Conservation (phyloP, 1,140 invertebrate genomes). For the Atta cephalotes region DNA sequence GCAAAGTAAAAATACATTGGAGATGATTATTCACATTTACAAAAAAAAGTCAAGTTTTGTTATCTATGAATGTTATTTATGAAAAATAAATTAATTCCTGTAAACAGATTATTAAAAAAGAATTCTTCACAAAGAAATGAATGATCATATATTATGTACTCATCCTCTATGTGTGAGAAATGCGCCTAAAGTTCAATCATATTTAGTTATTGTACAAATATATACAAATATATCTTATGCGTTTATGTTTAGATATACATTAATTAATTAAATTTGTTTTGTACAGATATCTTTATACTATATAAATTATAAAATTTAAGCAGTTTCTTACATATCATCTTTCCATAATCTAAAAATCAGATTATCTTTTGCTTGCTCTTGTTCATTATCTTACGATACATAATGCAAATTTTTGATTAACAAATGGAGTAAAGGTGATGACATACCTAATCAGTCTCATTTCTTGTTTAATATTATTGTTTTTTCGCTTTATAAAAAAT, state of each 20-base stretch:
- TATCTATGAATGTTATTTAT: too few relatives aligned
- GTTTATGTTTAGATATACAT: background rate
- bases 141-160: background rate
- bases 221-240: conserved; percentile 13
- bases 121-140: too few relatives aligned
- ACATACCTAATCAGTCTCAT: conserved; percentile 59
- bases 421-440: background rate
- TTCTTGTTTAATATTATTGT: background rate
- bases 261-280: conserved; percentile 2
- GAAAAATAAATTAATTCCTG: too few relatives aligned
- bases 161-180: background rate
- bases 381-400: conserved; percentile 12
- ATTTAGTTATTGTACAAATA: background rate
- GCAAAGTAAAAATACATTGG: too few relatives aligned
- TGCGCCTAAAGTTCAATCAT: too few relatives aligned
- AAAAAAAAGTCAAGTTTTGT: too few relatives aligned
- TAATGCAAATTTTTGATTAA: background rate
- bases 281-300: background rate
- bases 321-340: background rate
- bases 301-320: conserved; percentile 22
- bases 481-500: conserved; percentile 13
- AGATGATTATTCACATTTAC: too few relatives aligned
- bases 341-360: background rate
- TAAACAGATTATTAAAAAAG: too few relatives aligned
- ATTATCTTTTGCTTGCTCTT: background rate